Evolutionary conservation across 2,888 invertebrate genomes (phyloP), one percentile per base, ranked within the genome.

Genomic region (Dicyrtoma fusca): DNA sequence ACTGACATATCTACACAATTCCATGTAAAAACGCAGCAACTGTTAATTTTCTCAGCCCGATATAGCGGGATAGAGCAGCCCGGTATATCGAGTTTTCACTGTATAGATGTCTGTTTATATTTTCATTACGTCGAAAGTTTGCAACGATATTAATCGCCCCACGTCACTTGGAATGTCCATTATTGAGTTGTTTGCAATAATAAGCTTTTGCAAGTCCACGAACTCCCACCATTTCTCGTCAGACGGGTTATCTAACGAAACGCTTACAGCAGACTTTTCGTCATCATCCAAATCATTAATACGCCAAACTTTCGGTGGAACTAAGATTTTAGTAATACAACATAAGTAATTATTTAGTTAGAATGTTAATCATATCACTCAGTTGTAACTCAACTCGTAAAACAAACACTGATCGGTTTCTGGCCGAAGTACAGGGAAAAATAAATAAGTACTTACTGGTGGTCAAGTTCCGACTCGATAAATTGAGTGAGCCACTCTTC

Each of bases 401-500:
- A n/a, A n/a, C n/a, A n/a, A n/a, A n/a, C n/a, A n/a, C n/a, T n/a
- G n/a, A n/a, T n/a, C n/a, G n/a, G n/a, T n/a, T n/a, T n/a, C n/a
- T n/a, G n/a, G n/a, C n/a, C n/a, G n/a, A n/a, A n/a, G n/a, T n/a
- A n/a, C n/a, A n/a, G n/a, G n/a, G n/a, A 47, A 19, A 11, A n/a
- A 34, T 3, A 42, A 5, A 25, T 17, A 44, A 26, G 14, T 21
- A 23, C 74, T 77, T 81, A 92, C 95, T 91, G 84, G 88, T 86
- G 62, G 88, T 87, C 78, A 94, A 84, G 80, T 90, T 92, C 82
- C 88, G 88, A 77, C 90, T 90, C 71, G 91, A 88, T 79, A 95
- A 86, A 86, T 91, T 92, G 53, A 95, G 85, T 79, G 89, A 88
- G 21, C 95, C 95, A 76, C 90, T 90, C 82, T 89, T 90, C 81